Evolutionary conservation across 2,113 vertebrate species (phyloP).

Genomic region (Dryoscopus gambensis): DNA sequence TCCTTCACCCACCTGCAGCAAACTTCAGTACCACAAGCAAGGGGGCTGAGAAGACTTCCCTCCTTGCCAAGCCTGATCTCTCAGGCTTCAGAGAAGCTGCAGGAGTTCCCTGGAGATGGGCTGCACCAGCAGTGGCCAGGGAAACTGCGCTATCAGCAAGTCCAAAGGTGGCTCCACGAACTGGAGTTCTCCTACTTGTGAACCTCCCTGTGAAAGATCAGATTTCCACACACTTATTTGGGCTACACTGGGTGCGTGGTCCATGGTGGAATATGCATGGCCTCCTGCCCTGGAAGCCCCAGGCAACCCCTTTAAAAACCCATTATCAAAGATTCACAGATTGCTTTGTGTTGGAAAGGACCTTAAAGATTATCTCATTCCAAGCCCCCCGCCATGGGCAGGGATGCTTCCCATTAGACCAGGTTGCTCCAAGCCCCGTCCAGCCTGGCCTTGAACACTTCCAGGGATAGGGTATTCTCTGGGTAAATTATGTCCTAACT

Average conservation of each 20-base stretch:
- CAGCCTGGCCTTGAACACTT: neutral
- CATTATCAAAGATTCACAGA: neutral
- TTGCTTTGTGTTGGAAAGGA: neutral
- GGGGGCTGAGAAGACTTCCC: neutral
- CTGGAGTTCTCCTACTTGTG: neutral
- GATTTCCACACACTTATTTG: accelerated
- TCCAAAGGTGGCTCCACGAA: neutral
- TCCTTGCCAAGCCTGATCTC: neutral
- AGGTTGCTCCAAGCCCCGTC: neutral
- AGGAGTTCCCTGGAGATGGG: neutral
- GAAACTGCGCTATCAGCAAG: neutral
- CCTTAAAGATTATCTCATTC: neutral
- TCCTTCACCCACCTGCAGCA: neutral
- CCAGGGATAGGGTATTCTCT: neutral
- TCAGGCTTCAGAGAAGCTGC: neutral
- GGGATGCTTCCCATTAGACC: neutral
- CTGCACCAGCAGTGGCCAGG: neutral
- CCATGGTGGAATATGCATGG: accelerated
- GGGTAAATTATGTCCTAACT: neutral
- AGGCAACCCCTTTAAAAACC: neutral
- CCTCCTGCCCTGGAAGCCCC: neutral
- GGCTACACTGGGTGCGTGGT: neutral
- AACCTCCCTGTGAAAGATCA: neutral
- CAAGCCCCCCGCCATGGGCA: neutral
- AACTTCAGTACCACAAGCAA: neutral